Evolutionary conservation across 2,797 vertebrate genomes (phyloP).

Genomic region (Mionectes olivaceus): DNA sequence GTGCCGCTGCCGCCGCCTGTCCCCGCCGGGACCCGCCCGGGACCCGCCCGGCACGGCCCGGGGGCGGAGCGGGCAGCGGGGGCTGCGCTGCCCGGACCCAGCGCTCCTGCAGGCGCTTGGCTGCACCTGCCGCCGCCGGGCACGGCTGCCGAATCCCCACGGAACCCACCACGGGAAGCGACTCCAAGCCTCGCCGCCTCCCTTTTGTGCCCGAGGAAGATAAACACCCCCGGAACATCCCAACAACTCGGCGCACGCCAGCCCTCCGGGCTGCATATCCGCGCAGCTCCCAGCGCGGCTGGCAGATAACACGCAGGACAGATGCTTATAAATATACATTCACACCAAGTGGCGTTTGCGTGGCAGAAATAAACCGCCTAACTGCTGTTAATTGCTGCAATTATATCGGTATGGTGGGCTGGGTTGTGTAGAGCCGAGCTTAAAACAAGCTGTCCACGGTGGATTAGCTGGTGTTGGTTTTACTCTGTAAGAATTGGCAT

Average conservation of each 20-base stretch:
- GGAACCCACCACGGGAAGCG: fast-evolving
- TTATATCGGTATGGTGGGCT: neutral
- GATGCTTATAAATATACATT: neutral
- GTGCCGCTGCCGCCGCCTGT: neutral
- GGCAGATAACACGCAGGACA: neutral
- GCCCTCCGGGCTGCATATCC: neutral
- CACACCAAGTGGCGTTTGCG: neutral
- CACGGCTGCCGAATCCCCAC: fast-evolving
- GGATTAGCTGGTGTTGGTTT: neutral
- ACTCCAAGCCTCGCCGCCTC: neutral
- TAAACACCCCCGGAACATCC: neutral
- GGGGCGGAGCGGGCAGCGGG: neutral
- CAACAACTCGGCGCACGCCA: fast-evolving
- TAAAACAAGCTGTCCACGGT: fast-evolving
- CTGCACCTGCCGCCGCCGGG: neutral
- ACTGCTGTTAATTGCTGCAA: neutral
- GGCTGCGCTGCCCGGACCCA: neutral
- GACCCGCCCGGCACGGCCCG: neutral
- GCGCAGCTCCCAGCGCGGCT: neutral
- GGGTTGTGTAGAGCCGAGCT: neutral
- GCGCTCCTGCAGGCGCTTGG: neutral
- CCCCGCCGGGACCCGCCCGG: neutral
- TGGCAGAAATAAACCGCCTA: neutral
- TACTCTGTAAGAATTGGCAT: neutral
- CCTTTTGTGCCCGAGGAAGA: neutral